Evolutionary conservation across 2,113 vertebrate genomes (phyloP), one percentile per base, ranked within the genome.

Genomic region (Trogon melanurus): DNA sequence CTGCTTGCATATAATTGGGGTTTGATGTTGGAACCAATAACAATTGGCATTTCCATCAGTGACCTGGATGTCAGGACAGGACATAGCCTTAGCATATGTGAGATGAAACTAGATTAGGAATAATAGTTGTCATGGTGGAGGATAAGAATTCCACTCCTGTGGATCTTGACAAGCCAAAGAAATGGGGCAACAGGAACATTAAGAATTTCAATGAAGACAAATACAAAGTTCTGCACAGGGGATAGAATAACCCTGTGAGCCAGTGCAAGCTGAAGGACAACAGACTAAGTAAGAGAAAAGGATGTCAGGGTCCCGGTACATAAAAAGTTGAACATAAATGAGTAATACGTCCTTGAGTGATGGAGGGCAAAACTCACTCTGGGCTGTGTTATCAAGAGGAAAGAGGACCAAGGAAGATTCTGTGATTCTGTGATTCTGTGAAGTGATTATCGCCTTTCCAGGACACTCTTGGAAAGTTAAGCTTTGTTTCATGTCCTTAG

Each of bases 281-380:
- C 26, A 61, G 44, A 56, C 10, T 18, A 60, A 66, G 20, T 32
- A 71, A 73, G 19, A 64, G n/a, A 32, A 82, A 81, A 58, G 25
- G 19, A 51, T 36, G 10, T 32, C 0, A 0, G 2, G 14, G 13
- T 89, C 29, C 5, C 47, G 47, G 22, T 21, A 23, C 17, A 25
- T 34, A 26, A 25, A 9, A 53, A 44, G 10, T 9, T 51, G 32
- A 72, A 62, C 21, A 19, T 21, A 20, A 53, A n/a, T 34, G 6
- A 69, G 38, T 27, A 32, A 67, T 7, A 1, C 5, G 11, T 58
- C 44, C 38, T 51, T 65, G n/a, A 79, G 30, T 64, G 30, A 23
- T 0, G 0, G 56, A 70, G 12, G 2, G 10, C 26, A 29, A 82
- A 0, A 10, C 26, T 53, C n/a, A 64, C 3, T 13, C 19, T 58